These are phyloP conservation scores for Liodrosophila aerea DNA, from an alignment of 2,888 invertebrate species.

Conservation along the genomic window DNA sequence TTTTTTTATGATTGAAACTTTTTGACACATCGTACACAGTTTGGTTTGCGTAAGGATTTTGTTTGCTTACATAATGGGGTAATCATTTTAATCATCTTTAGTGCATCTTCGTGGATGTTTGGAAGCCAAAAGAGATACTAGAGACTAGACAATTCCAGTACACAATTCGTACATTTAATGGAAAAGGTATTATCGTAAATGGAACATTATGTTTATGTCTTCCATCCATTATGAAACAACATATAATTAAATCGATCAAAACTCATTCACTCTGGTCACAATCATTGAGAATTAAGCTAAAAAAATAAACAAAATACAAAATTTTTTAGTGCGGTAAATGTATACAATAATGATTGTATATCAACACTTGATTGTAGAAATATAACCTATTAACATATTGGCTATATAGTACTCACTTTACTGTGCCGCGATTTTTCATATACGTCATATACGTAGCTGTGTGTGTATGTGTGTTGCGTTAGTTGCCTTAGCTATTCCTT, in stretches of 20 bases:
- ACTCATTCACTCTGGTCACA: slow-evolving; percentile 27
- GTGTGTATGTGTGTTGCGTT: slow-evolving; percentile 25
- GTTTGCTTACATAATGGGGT: not conserved
- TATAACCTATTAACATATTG: not conserved
- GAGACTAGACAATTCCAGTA: slow-evolving; percentile 15
- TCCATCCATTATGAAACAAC: slow-evolving; percentile 12
- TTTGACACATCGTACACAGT: slow-evolving; percentile 77
- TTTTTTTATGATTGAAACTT: slow-evolving; percentile 73
- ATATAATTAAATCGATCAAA: slow-evolving; percentile 31
- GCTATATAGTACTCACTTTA: too few species aligned
- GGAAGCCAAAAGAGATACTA: slow-evolving; percentile 50
- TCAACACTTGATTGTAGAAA: not conserved
- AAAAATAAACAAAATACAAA: slow-evolving; percentile 22
- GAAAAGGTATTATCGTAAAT: slow-evolving; percentile 22
- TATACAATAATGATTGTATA: slow-evolving; percentile 16
- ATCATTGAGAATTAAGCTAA: slow-evolving; percentile 51
- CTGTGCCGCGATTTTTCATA: not conserved
- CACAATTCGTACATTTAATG: slow-evolving; percentile 13
- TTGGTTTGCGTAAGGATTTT: slow-evolving; percentile 38
- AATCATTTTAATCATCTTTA: slow-evolving; percentile 29
- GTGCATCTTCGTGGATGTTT: slow-evolving; percentile 41
- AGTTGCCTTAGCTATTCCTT: slow-evolving; percentile 49
- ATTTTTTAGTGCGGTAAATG: not conserved
- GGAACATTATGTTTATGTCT: slow-evolving; percentile 23
- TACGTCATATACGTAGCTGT: not conserved